Evolutionary conservation across 1,140 invertebrate species (phyloP), one percentile per base, ranked within the genome.

Genomic region (Lethocerus indicus): DNA sequence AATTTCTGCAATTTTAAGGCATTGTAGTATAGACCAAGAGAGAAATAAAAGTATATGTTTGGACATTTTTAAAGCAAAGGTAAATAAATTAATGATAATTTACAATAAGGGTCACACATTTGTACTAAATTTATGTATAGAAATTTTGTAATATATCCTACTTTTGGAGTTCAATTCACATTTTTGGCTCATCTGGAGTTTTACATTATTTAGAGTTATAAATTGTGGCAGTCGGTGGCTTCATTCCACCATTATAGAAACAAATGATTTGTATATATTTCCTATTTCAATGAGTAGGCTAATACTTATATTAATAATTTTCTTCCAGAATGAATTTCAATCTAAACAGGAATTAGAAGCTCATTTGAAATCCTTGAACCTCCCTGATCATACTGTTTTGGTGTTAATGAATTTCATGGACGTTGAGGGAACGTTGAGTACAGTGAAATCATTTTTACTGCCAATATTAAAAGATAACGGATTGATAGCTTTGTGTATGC

Each of bases 11-110:
- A 72, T 94, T 37, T 67, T 97, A 1, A 61, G 84, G 47, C 78
- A 86, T 55, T 86, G 79, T 62, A 84, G 83, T 20, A 79, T 95
- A 3, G 76, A 84, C 16, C 71, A 75, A 41, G 74, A 78, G 39
- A 78, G 81, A 52, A 80, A 84, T 58, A 61, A 69, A 12, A 70
- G 76, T 37, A 72, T 86, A 49, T 77, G 78, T 58, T 64, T 66
- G 0, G 72, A 81, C 29, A 62, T 83, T 2, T 68, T 71, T 2
- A 74, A 78, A 53, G 69, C 71, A 2, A 73, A 73, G 57, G 71
- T 76, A 60, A 65, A 61, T 64, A 27, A 49, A 51, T 32, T 36
- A 41, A 25, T 37, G 13, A 26, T 27, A 46, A 49, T 40, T 39
- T 9, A 39, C 7, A 12, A 39, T n/a, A 5, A 2, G 4, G 4